Conservation (phyloP, 2,888 invertebrate genomes). For the Augochlorella aurata region DNA sequence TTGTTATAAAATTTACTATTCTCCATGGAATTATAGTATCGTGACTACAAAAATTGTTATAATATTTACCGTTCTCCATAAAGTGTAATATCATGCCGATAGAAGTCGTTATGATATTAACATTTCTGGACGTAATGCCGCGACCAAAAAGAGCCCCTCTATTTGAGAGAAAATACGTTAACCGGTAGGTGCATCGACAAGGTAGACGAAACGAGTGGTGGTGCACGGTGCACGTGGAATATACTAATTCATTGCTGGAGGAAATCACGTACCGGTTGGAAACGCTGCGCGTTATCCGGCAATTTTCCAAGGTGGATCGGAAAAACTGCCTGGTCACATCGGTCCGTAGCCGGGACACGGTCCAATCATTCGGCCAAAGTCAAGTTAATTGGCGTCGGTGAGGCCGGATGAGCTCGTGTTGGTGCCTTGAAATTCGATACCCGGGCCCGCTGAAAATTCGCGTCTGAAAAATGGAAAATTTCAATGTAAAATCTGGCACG, state of each 20-base stretch:
- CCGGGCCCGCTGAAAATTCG: background rate
- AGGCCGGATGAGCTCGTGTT: background rate
- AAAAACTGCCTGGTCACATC: constrained; percentile 3
- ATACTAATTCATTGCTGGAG: background rate
- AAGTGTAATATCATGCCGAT: no score
- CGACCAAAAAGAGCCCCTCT: background rate
- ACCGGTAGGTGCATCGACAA: background rate
- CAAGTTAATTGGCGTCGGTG: constrained; percentile 4
- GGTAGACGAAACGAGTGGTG: background rate
- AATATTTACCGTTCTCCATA: no score
- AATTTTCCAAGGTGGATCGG: constrained; percentile 10
- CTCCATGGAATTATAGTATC: no score
- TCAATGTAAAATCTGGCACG: background rate
- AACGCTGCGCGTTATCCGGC: background rate
- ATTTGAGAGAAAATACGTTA: background rate
- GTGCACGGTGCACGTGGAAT: background rate
- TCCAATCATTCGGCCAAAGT: constrained; percentile 10
- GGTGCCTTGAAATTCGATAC: background rate
- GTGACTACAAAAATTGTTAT: no score
- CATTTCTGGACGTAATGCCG: background rate
- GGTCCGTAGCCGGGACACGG: constrained; percentile 1
- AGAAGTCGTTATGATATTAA: no score
- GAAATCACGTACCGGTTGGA: background rate
- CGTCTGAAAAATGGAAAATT: background rate
- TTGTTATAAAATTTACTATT: no score